A percentile compares a stretch with the other conserved stretches of the same genome.
phyloP scores from a whole-genome alignment of 2,797 vertebrate genomes.

The Propithecus perrieri region DNA sequence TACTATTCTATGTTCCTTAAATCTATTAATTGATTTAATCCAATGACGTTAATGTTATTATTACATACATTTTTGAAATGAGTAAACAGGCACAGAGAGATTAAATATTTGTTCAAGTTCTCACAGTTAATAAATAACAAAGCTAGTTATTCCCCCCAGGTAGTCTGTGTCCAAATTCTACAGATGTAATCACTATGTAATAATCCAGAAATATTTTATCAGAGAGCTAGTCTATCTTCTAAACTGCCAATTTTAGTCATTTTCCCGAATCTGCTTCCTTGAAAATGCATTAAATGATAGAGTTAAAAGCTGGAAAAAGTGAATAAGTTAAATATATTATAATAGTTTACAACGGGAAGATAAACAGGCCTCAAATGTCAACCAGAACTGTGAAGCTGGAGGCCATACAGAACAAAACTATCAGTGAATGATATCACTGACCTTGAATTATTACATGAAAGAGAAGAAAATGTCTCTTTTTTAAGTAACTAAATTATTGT shows the following conservation, averaged over 20 bases:
- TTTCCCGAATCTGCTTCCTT: neutral
- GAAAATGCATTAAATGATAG: neutral
- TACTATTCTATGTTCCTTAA: neutral
- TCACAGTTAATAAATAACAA: neutral
- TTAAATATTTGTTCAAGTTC: neutral
- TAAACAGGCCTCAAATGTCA: neutral
- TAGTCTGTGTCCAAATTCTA: neutral
- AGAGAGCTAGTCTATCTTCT: neutral
- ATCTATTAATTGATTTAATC: neutral
- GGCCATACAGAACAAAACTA: accelerated
- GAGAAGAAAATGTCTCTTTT: neutral
- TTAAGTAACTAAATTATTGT: neutral
- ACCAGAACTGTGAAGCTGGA: neutral
- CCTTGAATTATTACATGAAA: neutral
- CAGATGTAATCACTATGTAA: neutral
- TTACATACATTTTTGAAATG: neutral
- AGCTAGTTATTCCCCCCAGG: neutral
- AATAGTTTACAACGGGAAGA: neutral
- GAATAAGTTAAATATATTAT: neutral
- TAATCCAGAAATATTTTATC: neutral
- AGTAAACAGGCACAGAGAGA: neutral
- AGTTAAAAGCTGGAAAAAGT: neutral
- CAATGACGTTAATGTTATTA: neutral
- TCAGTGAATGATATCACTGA: neutral
- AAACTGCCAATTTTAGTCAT: neutral